Evolutionary conservation across 1,140 invertebrate genomes (phyloP).

Genomic region (Armadillidium nasatum): DNA sequence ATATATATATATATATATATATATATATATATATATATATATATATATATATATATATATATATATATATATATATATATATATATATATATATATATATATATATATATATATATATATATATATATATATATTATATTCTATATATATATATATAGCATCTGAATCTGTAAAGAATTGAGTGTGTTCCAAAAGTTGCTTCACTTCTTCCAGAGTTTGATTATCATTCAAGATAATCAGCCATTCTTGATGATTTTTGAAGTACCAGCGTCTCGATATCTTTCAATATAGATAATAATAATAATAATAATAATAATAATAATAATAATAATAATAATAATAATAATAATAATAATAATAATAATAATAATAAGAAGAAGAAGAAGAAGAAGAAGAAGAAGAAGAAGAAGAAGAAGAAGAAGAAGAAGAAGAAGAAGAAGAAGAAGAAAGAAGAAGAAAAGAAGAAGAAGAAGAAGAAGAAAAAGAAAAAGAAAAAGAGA

Average conservation of each 20-base stretch:
- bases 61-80: constrained; percentile 21
- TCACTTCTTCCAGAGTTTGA: neutral
- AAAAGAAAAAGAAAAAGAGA: neutral
- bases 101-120: neutral
- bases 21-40: constrained; percentile 21
- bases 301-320: too few relatives aligned
- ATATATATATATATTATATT: too few relatives aligned
- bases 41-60: constrained; percentile 20
- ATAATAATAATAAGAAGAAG: too few relatives aligned
- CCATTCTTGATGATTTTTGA: neutral
- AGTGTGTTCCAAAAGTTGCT: neutral
- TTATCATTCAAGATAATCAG: neutral
- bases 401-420: neutral
- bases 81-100: constrained; percentile 19
- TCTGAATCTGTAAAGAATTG: neutral
- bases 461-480: neutral
- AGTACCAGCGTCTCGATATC: neutral
- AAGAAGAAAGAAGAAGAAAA: neutral
- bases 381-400: neutral
- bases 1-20: constrained; percentile 22
- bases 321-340: too few relatives aligned
- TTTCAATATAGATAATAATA: too few relatives aligned
- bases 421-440: neutral
- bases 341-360: neutral
- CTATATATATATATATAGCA: neutral